Conservation (phyloP, 2,888 invertebrate species). For the Melikaiella ostensackeni region DNA sequence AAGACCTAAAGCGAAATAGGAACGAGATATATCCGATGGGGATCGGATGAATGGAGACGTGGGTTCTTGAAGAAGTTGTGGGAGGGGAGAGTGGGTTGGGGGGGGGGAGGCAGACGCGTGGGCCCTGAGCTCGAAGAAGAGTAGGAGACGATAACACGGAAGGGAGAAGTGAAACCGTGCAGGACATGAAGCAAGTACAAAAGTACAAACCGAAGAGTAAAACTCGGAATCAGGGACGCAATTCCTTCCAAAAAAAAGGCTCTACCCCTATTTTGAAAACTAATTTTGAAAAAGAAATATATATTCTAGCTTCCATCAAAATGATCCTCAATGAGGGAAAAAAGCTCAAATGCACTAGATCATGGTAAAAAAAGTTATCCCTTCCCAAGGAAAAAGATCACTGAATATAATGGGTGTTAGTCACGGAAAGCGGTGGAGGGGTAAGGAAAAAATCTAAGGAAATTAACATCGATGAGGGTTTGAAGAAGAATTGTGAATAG, state of each 20-base stretch:
- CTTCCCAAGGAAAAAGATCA: too few relatives aligned
- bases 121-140: background rate
- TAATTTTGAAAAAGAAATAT: too few relatives aligned
- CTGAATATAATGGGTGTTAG: too few relatives aligned
- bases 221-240: background rate
- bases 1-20: constrained; percentile 72
- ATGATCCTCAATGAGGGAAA: too few relatives aligned
- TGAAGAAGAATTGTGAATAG: too few relatives aligned
- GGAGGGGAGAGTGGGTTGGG: background rate
- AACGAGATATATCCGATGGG: constrained; percentile 70
- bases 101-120: background rate
- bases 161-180: background rate
- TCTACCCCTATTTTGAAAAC: too few relatives aligned
- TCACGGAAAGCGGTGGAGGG: too few relatives aligned
- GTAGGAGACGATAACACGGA: background rate
- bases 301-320: too few relatives aligned
- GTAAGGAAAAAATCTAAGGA: too few relatives aligned
- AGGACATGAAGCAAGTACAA: background rate
- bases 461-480: too few relatives aligned
- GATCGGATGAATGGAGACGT: constrained; percentile 50
- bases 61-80: background rate
- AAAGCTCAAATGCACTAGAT: too few relatives aligned
- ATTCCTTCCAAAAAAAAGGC: background rate
- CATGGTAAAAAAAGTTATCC: too few relatives aligned
- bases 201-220: background rate